Percentiles rank a stretch among this genome's conserved stretches.
phyloP scores from a whole-genome alignment of 2,797 vertebrate genomes.

The Tamandua tetradactyla region DNA sequence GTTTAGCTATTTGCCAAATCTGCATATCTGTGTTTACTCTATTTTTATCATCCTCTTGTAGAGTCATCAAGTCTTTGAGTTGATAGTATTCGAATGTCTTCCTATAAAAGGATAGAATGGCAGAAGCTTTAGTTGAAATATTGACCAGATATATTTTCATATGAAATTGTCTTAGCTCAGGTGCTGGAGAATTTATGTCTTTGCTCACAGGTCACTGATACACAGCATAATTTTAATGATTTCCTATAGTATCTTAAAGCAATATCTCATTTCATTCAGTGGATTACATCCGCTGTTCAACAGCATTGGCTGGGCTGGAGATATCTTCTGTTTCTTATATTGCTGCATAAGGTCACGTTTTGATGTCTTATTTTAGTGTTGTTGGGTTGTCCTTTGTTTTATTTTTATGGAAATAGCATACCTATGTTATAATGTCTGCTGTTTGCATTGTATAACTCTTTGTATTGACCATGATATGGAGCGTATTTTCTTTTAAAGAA shows the following conservation, averaged over 20 bases:
- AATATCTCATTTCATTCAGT: not conserved
- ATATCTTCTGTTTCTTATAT: not conserved
- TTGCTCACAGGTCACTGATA: not conserved
- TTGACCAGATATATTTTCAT: not conserved
- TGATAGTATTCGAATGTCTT: not conserved
- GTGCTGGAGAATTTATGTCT: not conserved
- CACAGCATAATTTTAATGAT: not conserved
- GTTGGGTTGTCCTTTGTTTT: not conserved
- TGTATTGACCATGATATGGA: not conserved
- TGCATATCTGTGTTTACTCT: not conserved
- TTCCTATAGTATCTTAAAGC: not conserved
- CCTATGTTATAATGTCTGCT: not conserved
- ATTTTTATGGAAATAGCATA: not conserved
- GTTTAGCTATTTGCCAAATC: not conserved
- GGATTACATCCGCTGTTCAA: not conserved
- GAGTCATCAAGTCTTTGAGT: not conserved
- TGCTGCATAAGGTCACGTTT: not conserved
- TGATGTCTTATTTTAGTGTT: not conserved
- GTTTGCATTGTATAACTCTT: not conserved
- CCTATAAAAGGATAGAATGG: not conserved
- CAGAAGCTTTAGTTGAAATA: slow-evolving; percentile 20
- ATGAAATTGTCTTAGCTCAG: not conserved
- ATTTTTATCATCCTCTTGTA: not conserved
- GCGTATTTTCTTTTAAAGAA: not conserved
- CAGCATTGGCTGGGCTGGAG: not conserved